Evolutionary conservation across 2,797 vertebrate species (phyloP).

Genomic region (Balearica regulorum): DNA sequence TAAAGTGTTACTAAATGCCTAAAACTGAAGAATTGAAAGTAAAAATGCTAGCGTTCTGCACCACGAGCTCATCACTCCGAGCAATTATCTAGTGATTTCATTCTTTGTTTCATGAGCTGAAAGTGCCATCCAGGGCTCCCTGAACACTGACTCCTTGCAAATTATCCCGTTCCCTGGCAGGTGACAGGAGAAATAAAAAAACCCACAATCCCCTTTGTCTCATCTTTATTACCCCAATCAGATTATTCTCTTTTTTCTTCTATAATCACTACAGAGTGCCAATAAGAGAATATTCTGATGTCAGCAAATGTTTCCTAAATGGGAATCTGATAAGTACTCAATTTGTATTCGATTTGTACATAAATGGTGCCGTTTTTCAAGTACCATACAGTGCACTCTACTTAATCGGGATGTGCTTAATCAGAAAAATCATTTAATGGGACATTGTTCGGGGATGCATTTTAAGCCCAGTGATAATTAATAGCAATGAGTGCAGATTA

Average conservation of each 20-base stretch:
- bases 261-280: not conserved
- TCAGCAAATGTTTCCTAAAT: conserved; percentile 39
- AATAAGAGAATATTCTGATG: conserved; percentile 5
- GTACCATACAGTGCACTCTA: not conserved
- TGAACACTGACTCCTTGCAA: not conserved
- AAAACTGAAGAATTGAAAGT: not conserved
- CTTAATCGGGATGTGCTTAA: conserved; percentile 52
- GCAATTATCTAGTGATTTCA: not conserved
- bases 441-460: conserved; percentile 17
- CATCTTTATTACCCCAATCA: not conserved
- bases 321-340: conserved; percentile 9
- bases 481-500: conserved; percentile 21
- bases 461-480: conserved; percentile 43
- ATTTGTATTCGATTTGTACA: conserved; percentile 10
- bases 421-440: conserved; percentile 58
- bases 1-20: not conserved
- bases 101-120: not conserved
- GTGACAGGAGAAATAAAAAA: conserved; percentile 22
- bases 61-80: not conserved
- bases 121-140: not conserved
- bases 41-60: not conserved
- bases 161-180: not conserved
- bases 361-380: conserved; percentile 51
- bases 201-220: not conserved
- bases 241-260: not conserved